Evolutionary conservation across 1,140 invertebrate species (phyloP), one percentile per base, ranked within the genome.

Genomic region (Drosophila subobscura): DNA sequence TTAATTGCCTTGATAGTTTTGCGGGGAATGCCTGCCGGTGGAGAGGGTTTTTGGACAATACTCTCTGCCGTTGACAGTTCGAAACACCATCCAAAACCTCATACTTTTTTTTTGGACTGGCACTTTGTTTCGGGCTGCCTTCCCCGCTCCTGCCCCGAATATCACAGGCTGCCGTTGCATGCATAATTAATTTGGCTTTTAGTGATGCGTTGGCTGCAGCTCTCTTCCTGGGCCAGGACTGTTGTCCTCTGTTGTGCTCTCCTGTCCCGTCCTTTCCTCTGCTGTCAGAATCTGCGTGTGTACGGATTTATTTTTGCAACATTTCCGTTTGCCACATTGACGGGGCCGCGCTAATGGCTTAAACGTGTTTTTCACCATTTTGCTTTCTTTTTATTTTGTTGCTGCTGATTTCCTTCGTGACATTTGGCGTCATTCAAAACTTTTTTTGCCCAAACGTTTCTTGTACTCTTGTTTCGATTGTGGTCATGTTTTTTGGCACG

Each of bases 171-270:
- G 50, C 50, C 65, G 49, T 40, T 67, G 83, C 72, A 88, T 88
- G 83, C 83, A 88, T 88, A 88, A 88, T 88, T 88, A 88, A 88
- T 88, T 88, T 88, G 67, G 83, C 83, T 88, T 88, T 88, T 88
- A 88, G 83, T 75, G 77, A 65, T 63, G 58, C 37, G 23, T 20
- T 33, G 76, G 72, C 73, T 60, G 47, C 41, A 56, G 37, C 33
- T 54, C 37, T 67, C 40, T 45, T 70, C 42, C 61, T 76, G 51
- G 52, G 63, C 57, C 59, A 49, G 65, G 27, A 25, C 46, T 46
- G 41, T 46, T 33, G 27, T 7, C 27, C 40, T 50, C 68, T 37
- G 68, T 72, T 51, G 45, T 55, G 57, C 59, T 42, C 65, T 37
- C 33, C 49, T 49, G 45, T 44, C 50, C 37, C 27, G 46, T 29